Evolutionary conservation across 2,797 vertebrate species (phyloP), one percentile per base, ranked within the genome.

Genomic region (Danio choprae): DNA sequence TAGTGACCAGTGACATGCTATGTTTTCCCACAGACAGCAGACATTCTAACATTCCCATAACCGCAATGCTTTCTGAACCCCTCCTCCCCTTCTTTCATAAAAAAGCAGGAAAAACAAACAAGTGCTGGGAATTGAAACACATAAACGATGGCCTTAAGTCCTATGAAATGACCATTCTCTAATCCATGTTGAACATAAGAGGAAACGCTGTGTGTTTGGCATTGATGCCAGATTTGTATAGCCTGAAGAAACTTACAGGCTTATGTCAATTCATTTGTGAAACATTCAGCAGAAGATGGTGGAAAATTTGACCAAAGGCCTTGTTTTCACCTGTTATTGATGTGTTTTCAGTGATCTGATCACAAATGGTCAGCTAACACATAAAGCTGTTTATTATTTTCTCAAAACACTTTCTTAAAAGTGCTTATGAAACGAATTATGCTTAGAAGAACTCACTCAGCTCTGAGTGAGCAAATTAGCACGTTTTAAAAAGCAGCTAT

Each of bases 11-110:
- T 72, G 41, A 55, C 78, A 80, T 64, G 75, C 76, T 73, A 71
- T 74, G 81, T 86, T 89, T 94, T 94, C 93, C 93, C 93, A 94
- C 92, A 92, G 89, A 91, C 89, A 88, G 81, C 74, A 40, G 82
- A 87, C 89, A 87, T 92, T 90, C 86, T 82, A 87, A 82, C 84
- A 89, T 91, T 92, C 90, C 91, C 87, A 88, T 84, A 91, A 90
- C 64, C 84, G 88, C 79, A 69, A 90, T 86, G 85, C 87, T 90
- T 86, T 86, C 87, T 88, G 81, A 87, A 90, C 86, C 78, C 88
- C 48, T 29, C 75, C 69, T 63, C 67, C 58, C 22, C 20, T 41
- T 89, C 89, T 89, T 36, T 86, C 86, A 92, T 89, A 92, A 90
- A 88, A 91, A 89, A 62, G 58, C 44, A 74, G 58, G n/a, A 88